A percentile compares a stretch with the other conserved stretches of the same genome.
phyloP scores from a whole-genome alignment of 2,797 vertebrate species.

The Hoplostethus atlanticus region DNA sequence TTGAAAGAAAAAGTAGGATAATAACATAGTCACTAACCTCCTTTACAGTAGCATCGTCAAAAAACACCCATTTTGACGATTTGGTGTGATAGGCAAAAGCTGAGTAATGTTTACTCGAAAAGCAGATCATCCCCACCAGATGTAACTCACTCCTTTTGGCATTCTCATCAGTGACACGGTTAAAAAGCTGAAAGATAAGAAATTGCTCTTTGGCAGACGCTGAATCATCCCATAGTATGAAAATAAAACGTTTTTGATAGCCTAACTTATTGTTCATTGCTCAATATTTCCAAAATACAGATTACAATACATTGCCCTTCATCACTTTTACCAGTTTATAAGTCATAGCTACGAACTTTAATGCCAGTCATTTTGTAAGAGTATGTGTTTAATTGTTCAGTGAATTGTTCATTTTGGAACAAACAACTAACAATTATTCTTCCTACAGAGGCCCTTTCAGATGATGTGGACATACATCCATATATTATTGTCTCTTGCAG shows the following conservation, averaged over 20 bases:
- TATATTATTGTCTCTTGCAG: not conserved
- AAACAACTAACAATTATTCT: not conserved
- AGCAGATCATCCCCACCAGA: constrained; percentile 99
- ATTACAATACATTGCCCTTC: constrained; percentile 4
- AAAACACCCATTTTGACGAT: constrained; percentile 98
- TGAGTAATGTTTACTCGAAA: constrained; percentile 97
- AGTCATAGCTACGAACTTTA: not conserved
- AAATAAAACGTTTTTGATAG: constrained; percentile 27
- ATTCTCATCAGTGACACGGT: constrained; percentile 96
- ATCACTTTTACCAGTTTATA: not conserved
- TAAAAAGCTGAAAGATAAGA: constrained; percentile 91
- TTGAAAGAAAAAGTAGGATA: constrained; percentile 34
- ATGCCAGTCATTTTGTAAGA: not conserved
- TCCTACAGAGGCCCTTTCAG: not conserved
- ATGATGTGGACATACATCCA: not conserved
- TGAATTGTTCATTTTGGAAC: not conserved
- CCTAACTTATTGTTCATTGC: not conserved
- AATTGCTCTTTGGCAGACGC: constrained; percentile 30
- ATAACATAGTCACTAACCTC: constrained; percentile 85
- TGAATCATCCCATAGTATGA: constrained; percentile 37
- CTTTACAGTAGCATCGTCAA: constrained; percentile 98
- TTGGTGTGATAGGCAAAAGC: constrained; percentile 98
- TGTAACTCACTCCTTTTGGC: constrained; percentile 94
- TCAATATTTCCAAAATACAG: not conserved
- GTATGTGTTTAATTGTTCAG: not conserved